phyloP scores from a whole-genome alignment of 2,888 invertebrate genomes.

The Orthonevra nobilis region DNA sequence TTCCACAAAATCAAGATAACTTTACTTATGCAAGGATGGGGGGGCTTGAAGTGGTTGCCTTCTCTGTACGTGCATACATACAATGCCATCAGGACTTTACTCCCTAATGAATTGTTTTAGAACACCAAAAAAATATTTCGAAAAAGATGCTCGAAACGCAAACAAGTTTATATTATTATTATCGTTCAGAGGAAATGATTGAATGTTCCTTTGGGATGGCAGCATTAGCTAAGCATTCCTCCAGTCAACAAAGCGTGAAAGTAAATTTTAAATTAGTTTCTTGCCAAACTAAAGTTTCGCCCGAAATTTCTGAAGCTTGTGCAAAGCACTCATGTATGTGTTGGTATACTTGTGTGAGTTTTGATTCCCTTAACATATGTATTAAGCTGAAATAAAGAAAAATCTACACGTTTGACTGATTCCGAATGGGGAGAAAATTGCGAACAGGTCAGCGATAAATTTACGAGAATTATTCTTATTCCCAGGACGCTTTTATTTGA shows the following conservation, averaged over 20 bases:
- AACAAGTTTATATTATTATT: slow-evolving; percentile 67
- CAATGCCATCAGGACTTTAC: not conserved
- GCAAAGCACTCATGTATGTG: not conserved
- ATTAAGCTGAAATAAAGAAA: slow-evolving; percentile 4
- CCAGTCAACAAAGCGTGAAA: slow-evolving; percentile 45
- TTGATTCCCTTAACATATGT: too few relatives aligned
- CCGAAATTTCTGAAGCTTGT: slow-evolving; percentile 31
- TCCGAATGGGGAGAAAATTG: slow-evolving; percentile 64
- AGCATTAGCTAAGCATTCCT: slow-evolving; percentile 17
- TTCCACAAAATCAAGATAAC: slow-evolving; percentile 51
- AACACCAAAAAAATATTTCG: slow-evolving; percentile 39
- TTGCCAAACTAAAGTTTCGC: slow-evolving; percentile 20
- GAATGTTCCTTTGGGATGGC: slow-evolving; percentile 60
- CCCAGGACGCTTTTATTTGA: slow-evolving; percentile 54
- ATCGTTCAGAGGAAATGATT: slow-evolving; percentile 61
- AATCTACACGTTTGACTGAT: slow-evolving; percentile 62
- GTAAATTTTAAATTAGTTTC: slow-evolving; percentile 68
- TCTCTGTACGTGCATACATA: not conserved
- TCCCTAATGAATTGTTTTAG: slow-evolving; percentile 63
- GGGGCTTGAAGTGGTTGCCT: slow-evolving; percentile 34
- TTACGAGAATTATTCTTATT: slow-evolving; percentile 55
- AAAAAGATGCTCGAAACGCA: slow-evolving; percentile 42
- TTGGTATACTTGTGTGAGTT: not conserved
- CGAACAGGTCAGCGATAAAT: slow-evolving; percentile 69
- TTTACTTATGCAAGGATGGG: slow-evolving; percentile 12